phyloP scores from a whole-genome alignment of 2,797 vertebrate species.

The Nyctalus aviator region DNA sequence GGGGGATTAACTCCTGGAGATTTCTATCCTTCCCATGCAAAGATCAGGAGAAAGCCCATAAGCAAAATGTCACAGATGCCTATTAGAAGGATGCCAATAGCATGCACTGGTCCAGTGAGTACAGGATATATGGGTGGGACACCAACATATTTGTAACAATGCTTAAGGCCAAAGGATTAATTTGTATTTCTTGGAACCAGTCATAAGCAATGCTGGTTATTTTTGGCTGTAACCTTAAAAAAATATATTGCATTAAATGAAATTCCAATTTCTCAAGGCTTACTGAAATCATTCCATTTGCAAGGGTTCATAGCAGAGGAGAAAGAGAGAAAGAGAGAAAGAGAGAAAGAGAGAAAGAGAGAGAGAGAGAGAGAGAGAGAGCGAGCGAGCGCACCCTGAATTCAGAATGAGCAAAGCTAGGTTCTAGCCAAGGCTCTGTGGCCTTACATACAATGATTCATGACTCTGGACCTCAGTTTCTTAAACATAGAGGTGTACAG shows the following conservation, averaged over 20 bases:
- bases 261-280: slow-evolving; percentile 26
- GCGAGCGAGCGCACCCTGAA: too few relatives aligned
- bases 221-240: slow-evolving; percentile 11
- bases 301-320: background rate
- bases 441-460: background rate
- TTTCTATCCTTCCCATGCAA: background rate
- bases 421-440: background rate
- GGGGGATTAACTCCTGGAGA: slow-evolving; percentile 2
- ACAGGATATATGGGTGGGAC: background rate
- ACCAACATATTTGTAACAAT: slow-evolving; percentile 18
- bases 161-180: background rate
- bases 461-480: background rate
- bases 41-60: background rate
- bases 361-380: background rate
- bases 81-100: background rate
- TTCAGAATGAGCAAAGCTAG: background rate
- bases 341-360: too few relatives aligned
- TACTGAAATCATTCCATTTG: slow-evolving; percentile 47
- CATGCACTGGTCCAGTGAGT: background rate
- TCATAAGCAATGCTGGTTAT: background rate
- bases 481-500: background rate
- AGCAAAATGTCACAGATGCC: background rate
- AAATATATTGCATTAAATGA: slow-evolving; percentile 15
- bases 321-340: too few relatives aligned
- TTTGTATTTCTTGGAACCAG: background rate